phyloP scores from a whole-genome alignment of 1,140 invertebrate species.

The Helicoverpa armigera region DNA sequence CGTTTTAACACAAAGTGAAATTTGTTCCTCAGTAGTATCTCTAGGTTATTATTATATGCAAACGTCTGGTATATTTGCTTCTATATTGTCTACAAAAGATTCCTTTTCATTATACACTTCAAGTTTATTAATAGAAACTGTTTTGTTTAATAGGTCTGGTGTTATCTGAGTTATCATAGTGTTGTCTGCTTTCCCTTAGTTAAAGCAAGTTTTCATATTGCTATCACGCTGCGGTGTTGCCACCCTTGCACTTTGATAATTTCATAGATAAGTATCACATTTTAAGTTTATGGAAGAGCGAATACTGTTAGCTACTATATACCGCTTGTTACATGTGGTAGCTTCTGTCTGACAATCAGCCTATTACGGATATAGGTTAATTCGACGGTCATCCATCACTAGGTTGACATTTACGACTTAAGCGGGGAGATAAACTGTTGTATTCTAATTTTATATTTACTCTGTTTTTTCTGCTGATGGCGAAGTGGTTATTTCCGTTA shows the following conservation, averaged over 20 bases:
- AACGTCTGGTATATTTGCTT: not conserved
- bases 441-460: not conserved
- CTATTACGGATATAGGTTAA: slow-evolving; percentile 36
- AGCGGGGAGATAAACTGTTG: slow-evolving; percentile 18
- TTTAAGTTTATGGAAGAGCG: not conserved
- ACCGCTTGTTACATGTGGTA: not conserved
- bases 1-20: slow-evolving; percentile 25
- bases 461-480: no score
- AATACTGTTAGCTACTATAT: not conserved
- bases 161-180: slow-evolving; percentile 24
- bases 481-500: no score
- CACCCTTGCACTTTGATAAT: slow-evolving; percentile 11
- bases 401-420: slow-evolving; percentile 33
- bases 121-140: not conserved
- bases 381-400: slow-evolving; percentile 14
- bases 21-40: slow-evolving; percentile 9
- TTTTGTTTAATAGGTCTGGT: not conserved
- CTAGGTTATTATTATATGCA: not conserved
- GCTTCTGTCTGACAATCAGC: slow-evolving; percentile 7
- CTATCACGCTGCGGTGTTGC: not conserved
- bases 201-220: slow-evolving; percentile 24
- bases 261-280: slow-evolving; percentile 18
- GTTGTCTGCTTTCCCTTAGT: slow-evolving; percentile 20
- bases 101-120: not conserved
- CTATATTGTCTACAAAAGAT: not conserved